Evolutionary conservation across 2,113 vertebrate species (phyloP).

Genomic region (Anolis carolinensis): DNA sequence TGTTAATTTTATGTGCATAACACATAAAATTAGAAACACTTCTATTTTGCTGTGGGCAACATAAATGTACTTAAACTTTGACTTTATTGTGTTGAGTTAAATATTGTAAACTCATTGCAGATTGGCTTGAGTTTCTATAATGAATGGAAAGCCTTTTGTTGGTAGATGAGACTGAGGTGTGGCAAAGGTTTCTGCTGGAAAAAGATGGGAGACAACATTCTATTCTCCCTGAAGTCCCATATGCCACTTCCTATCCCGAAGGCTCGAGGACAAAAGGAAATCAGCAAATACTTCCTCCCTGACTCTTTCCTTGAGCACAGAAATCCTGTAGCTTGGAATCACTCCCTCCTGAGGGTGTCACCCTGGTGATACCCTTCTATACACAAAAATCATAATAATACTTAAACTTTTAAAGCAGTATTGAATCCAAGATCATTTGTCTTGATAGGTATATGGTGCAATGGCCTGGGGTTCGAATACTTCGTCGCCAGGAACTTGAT

Average conservation of each 20-base stretch:
- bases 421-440: background rate
- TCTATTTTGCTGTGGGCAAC: too few relatives aligned
- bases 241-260: too few relatives aligned
- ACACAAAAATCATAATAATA: background rate
- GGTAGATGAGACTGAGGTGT: background rate
- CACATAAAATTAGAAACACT: too few relatives aligned
- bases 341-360: background rate
- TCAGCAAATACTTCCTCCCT: background rate
- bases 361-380: background rate
- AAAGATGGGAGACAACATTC: too few relatives aligned
- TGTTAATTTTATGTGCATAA: too few relatives aligned
- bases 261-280: background rate
- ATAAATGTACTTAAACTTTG: too few relatives aligned
- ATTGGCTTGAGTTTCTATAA: too few relatives aligned
- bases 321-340: background rate
- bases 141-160: background rate
- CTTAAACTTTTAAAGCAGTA: background rate
- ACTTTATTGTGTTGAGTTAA: too few relatives aligned
- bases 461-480: constrained; percentile 94
- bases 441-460: constrained; percentile 92
- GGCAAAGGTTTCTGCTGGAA: background rate
- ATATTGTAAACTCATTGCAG: too few relatives aligned
- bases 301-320: background rate
- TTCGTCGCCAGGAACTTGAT: constrained; percentile 95
- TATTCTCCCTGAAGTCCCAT: background rate